Conservation (phyloP, 2,888 invertebrate genomes). For the Odontocerum albicorne region DNA sequence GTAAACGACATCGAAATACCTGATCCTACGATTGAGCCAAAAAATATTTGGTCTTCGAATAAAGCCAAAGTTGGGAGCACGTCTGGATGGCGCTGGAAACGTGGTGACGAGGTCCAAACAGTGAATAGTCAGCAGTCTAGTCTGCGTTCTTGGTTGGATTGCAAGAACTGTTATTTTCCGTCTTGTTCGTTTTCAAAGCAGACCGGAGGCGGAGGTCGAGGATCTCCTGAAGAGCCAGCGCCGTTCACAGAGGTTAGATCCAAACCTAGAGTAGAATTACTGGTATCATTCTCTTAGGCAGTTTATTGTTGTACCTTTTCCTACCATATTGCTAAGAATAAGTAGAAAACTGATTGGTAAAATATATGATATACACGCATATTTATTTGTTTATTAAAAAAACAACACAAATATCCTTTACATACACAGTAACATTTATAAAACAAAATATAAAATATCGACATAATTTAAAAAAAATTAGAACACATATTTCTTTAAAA, state of each 20-base stretch:
- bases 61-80: conserved; percentile 15
- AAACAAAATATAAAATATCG: too few relatives aligned
- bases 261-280: conserved; percentile 3
- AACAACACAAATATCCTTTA: too few relatives aligned
- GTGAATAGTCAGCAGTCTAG: background rate
- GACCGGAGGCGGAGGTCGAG: too few relatives aligned
- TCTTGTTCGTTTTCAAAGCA: background rate
- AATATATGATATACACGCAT: too few relatives aligned
- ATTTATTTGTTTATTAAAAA: too few relatives aligned
- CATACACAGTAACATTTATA: too few relatives aligned
- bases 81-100: conserved; percentile 30
- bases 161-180: conserved; percentile 9
- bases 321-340: too few relatives aligned
- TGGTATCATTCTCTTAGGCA: too few relatives aligned
- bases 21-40: conserved; percentile 1
- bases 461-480: too few relatives aligned
- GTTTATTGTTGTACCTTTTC: too few relatives aligned
- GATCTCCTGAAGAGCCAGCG: conserved; percentile 14
- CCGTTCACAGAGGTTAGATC: conserved; percentile 27
- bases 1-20: conserved; percentile 29
- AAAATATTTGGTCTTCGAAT: background rate
- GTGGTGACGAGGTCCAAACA: conserved; percentile 6
- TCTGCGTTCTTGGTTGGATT: background rate
- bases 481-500: too few relatives aligned
- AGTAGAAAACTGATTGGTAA: too few relatives aligned